Conservation (phyloP, 2,113 vertebrate species). For the Phyllostomus discolor region DNA sequence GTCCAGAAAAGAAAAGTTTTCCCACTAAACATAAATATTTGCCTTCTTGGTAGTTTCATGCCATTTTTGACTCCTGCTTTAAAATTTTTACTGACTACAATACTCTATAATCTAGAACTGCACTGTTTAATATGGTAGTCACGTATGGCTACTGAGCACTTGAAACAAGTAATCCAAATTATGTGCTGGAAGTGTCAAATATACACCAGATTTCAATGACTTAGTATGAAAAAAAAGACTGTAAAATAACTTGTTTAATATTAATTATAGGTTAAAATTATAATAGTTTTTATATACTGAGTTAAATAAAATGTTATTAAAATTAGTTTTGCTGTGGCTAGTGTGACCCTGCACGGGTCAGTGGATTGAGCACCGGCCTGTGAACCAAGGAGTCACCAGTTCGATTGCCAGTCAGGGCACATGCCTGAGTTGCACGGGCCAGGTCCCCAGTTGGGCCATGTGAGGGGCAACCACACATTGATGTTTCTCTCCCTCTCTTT, state of each 20-base stretch:
- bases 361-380: too few species aligned
- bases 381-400: too few species aligned
- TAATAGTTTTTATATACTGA: background rate
- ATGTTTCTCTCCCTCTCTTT: too few species aligned
- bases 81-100: background rate
- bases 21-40: conserved; percentile 13
- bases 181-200: conserved; percentile 18
- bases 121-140: background rate
- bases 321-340: background rate
- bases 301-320: background rate
- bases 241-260: background rate
- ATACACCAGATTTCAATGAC: background rate
- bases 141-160: background rate
- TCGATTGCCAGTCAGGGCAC: too few species aligned
- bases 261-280: background rate
- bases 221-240: conserved; percentile 7
- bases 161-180: background rate
- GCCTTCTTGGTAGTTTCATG: background rate
- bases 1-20: background rate
- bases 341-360: too few species aligned
- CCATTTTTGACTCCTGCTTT: conserved; percentile 24
- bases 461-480: too few species aligned
- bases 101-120: conserved; percentile 2
- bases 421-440: too few species aligned
- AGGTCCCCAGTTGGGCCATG: too few species aligned